Evolutionary conservation across 2,113 vertebrate genomes (phyloP), one percentile per base, ranked within the genome.

Genomic region (Elachura formosa): DNA sequence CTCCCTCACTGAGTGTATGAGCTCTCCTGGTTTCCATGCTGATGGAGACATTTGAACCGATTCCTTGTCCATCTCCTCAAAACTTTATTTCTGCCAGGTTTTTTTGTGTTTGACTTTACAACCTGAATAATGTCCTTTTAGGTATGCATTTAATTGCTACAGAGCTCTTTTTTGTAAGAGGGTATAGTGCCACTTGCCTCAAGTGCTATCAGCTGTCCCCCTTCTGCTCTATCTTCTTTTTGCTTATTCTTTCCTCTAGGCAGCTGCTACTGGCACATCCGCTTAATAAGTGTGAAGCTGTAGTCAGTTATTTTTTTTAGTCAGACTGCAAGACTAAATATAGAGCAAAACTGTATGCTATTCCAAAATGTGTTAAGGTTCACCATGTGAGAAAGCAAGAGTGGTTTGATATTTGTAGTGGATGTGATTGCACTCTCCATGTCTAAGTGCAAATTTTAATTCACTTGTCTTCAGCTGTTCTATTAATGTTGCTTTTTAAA

Each of bases 111-210:
- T 56, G 26, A 40, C 21, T 48, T 76, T 46, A 11, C 14, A 48
- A 34, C 3, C 11, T 26, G 8, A 58, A 63, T n/a, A 49, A 66
- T 13, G 18, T 55, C 11, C 24, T 61, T 14, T 33, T 5, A 5
- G 5, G 4, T 28, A 31, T 11, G 17, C 3, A 20, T 36, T 68
- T 83, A n/a, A 5, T 45, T n/a, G 22, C 21, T 45, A 34, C 0
- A 0, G 31, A 36, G 8, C 5, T 55, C 19, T 83, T 4, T 11
- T 72, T 83, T 81, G 29, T 36, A 33, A 46, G 4, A 54, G 16
- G 9, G 25, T 84, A 49, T 10, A 69, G 5, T 5, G 4, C 76
- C n/a, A 38, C 12, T 58, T 3, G 3, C 20, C 12, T 45, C 9
- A 66, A 71, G 16, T n/a, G 26, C 3, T 11, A 12, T 49, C 33